Conservation (phyloP, 2,797 vertebrate species). For the Lagocephalus sceleratus region DNA sequence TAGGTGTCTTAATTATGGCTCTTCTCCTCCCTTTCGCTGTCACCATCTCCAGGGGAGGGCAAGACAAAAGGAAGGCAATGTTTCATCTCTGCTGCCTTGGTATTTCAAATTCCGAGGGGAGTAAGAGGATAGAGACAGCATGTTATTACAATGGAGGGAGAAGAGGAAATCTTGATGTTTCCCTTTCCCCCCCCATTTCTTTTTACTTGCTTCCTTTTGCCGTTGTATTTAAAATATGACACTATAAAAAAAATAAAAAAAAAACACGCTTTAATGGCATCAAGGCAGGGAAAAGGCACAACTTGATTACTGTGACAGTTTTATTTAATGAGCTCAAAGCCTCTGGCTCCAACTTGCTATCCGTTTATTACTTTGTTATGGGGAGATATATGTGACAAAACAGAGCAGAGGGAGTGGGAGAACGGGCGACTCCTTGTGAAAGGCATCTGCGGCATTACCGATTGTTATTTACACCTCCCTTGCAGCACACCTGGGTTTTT, state of each 20-base stretch:
- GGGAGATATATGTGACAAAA: constrained; percentile 61
- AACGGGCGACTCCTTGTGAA: constrained; percentile 27
- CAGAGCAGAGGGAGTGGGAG: constrained; percentile 34
- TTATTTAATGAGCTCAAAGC: constrained; percentile 74
- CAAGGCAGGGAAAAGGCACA: constrained; percentile 44
- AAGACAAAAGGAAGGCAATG: constrained; percentile 68
- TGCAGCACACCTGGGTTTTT: constrained; percentile 36
- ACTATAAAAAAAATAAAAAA: constrained; percentile 61
- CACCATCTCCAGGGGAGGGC: constrained; percentile 65
- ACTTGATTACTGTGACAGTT: constrained; percentile 69
- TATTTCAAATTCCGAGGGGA: constrained; percentile 70
- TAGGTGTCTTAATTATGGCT: constrained; percentile 75
- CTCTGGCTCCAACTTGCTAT: constrained; percentile 53
- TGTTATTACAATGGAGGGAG: constrained; percentile 42
- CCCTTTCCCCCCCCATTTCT: constrained; percentile 11
- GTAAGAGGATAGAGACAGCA: constrained; percentile 47
- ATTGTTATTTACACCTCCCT: constrained; percentile 48
- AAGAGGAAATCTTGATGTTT: constrained; percentile 45
- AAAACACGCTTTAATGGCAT: constrained; percentile 57
- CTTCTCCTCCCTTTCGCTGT: constrained; percentile 69
- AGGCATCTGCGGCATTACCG: constrained; percentile 29
- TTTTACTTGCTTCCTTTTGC: constrained; percentile 28
- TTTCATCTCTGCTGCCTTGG: constrained; percentile 71
- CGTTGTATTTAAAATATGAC: constrained; percentile 60
- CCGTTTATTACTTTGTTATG: constrained; percentile 66